These are phyloP conservation scores for Python bivittatus DNA, from an alignment of 2,113 vertebrate species.

Conservation along the genomic window DNA sequence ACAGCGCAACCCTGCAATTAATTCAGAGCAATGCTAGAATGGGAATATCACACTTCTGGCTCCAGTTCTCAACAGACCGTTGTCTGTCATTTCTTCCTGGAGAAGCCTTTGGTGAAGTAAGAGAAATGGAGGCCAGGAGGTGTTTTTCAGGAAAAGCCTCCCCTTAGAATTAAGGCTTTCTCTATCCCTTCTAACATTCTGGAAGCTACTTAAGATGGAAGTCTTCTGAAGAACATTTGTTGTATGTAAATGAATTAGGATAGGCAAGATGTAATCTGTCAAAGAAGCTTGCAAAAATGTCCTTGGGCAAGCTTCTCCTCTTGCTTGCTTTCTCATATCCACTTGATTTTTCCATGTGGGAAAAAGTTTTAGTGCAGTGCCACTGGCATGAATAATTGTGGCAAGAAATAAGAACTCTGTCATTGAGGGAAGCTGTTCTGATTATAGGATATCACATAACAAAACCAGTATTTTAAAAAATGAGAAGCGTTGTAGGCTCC, in stretches of 20 bases:
- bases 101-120: background rate
- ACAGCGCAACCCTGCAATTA: background rate
- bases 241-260: background rate
- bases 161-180: background rate
- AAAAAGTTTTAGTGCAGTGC: background rate
- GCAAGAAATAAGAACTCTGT: constrained; percentile 12
- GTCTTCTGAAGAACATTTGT: background rate
- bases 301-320: background rate
- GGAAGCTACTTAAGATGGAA: too few species aligned
- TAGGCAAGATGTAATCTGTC: background rate
- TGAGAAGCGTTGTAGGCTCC: background rate
- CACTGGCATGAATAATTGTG: background rate
- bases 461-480: constrained; percentile 8
- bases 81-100: background rate
- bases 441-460: constrained; percentile 11
- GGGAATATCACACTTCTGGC: background rate
- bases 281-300: background rate
- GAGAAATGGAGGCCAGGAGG: too few species aligned
- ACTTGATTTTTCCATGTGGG: background rate
- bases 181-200: too few species aligned
- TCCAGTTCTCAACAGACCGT: too few species aligned
- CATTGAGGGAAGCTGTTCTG: background rate
- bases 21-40: background rate
- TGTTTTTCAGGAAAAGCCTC: too few species aligned
- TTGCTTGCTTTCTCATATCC: background rate